These are phyloP conservation scores for Hydrotaea cyrtoneurina DNA, from an alignment of 2,888 invertebrate species.

Conservation along the genomic window DNA sequence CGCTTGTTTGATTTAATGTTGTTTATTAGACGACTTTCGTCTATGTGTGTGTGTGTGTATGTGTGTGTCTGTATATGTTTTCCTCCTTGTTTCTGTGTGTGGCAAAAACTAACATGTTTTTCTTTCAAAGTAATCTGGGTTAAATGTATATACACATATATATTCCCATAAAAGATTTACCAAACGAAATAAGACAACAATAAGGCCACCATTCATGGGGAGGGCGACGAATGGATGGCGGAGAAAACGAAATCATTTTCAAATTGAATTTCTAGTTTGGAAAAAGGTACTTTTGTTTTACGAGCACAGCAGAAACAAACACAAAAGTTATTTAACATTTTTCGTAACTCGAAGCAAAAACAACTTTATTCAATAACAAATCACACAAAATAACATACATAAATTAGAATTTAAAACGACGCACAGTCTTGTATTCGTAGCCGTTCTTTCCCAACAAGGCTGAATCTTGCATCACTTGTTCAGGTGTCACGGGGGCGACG, in stretches of 20 bases:
- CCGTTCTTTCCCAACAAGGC: conserved; percentile 68
- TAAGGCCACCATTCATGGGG: not conserved
- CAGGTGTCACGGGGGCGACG: conserved; percentile 58
- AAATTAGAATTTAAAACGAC: conserved; percentile 53
- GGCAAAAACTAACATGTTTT: conserved; percentile 43
- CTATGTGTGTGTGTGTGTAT: not conserved
- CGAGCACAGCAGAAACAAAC: not conserved
- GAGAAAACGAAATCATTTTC: conserved; percentile 23
- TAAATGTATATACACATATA: conserved; percentile 40
- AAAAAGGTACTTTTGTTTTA: conserved; percentile 17
- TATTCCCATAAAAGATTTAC: conserved; percentile 14
- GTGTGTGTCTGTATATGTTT: too few species aligned
- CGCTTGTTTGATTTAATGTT: conserved; percentile 63
- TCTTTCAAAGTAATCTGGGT: conserved; percentile 53
- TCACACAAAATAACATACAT: not conserved
- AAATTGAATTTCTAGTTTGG: conserved; percentile 43
- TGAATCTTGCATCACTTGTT: conserved; percentile 61
- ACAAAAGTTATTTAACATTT: conserved; percentile 8
- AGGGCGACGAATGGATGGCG: not conserved
- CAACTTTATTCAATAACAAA: conserved; percentile 39
- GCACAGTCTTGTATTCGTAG: conserved; percentile 69
- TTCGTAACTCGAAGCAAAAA: not conserved
- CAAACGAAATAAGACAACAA: conserved; percentile 25
- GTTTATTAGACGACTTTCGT: conserved; percentile 47
- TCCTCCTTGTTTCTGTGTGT: not conserved